phyloP scores from a whole-genome alignment of 2,888 invertebrate species.

The Entomobrya proxima region DNA sequence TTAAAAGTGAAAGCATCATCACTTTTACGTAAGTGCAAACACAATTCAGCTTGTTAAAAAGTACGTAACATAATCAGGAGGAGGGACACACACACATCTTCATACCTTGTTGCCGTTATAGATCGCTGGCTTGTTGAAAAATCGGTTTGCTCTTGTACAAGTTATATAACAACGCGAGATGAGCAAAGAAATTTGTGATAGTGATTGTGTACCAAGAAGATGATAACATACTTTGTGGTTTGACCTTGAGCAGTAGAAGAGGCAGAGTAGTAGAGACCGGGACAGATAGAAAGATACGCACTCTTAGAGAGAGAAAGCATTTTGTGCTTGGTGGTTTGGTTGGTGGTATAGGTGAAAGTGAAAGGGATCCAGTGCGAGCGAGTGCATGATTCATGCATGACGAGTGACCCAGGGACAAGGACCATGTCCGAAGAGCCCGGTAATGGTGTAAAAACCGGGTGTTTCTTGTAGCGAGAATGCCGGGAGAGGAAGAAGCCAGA shows the following conservation, averaged over 20 bases:
- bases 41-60: neutral
- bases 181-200: conserved; percentile 52
- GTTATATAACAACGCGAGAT: neutral
- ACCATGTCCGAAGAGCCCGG: conserved; percentile 75
- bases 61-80: conserved; percentile 32
- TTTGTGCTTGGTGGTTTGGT: conserved; percentile 40
- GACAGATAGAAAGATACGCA: neutral
- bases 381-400: conserved; percentile 52
- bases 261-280: neutral
- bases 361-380: conserved; percentile 25
- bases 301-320: neutral
- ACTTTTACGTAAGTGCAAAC: conserved; percentile 4
- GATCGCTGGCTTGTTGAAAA: neutral
- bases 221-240: neutral
- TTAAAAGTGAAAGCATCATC: conserved; percentile 12
- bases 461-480: conserved; percentile 75
- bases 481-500: conserved; percentile 76
- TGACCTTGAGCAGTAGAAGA: neutral
- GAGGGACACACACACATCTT: neutral
- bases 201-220: conserved; percentile 45
- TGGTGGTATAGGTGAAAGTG: conserved; percentile 27
- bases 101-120: neutral
- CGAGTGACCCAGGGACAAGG: conserved; percentile 68
- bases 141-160: neutral
- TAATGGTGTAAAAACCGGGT: conserved; percentile 75